Percentiles rank a stretch among this genome's conserved stretches.
These are phyloP conservation scores for Nyctalus aviator DNA, from an alignment of 2,797 vertebrate genomes.

Conservation along the genomic window DNA sequence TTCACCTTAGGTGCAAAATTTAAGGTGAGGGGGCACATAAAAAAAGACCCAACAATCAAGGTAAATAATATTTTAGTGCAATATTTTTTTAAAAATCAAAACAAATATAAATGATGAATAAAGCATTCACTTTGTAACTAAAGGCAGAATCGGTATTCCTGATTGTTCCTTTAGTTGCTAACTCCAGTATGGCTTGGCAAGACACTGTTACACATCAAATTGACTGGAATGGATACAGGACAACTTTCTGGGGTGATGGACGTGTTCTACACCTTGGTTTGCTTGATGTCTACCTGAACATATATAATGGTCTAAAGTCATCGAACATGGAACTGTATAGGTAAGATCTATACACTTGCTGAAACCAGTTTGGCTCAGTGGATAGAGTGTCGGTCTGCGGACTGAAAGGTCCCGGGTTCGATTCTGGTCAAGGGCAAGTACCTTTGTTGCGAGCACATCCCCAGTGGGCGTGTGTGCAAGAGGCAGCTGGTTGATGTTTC, in stretches of 20 bases:
- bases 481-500: no score
- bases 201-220: not conserved
- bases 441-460: no score
- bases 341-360: not conserved
- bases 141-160: not conserved
- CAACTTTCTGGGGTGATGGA: not conserved
- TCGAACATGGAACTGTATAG: not conserved
- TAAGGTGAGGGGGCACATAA: not conserved
- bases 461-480: no score
- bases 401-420: no score
- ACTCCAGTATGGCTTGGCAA: not conserved
- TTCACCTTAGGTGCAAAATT: not conserved
- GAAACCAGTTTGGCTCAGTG: no score
- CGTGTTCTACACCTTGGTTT: not conserved
- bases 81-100: constrained; percentile 5
- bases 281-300: not conserved
- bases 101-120: not conserved
- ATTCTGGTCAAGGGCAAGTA: no score
- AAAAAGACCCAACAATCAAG: not conserved
- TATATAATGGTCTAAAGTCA: not conserved
- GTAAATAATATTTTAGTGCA: constrained; percentile 3
- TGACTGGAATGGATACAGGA: not conserved
- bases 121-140: not conserved
- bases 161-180: not conserved
- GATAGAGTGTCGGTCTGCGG: no score